A percentile compares a stretch with the other conserved stretches of the same genome.
Evolutionary conservation across 1,140 invertebrate species (phyloP).

Genomic region (Calephelis nemesis): DNA sequence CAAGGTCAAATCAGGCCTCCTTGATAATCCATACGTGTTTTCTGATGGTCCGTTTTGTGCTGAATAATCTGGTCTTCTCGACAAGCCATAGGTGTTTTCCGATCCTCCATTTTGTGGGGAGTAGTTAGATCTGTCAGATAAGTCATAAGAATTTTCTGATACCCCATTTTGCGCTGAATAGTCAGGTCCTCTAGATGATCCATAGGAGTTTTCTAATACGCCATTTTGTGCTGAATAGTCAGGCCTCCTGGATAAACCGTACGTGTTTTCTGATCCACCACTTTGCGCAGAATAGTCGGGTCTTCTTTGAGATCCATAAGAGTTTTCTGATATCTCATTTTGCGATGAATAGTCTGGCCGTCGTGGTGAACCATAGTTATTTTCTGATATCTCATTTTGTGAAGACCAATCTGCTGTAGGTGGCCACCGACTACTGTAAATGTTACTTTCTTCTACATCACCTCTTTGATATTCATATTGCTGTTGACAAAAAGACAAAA

Average conservation of each 20-base stretch:
- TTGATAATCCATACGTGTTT: conserved; percentile 28
- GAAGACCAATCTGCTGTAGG: conserved; percentile 31
- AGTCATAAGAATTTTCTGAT: not conserved
- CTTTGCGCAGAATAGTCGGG: conserved; percentile 28
- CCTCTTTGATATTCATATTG: conserved; percentile 45
- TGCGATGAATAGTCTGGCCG: not conserved
- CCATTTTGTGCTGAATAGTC: conserved; percentile 3
- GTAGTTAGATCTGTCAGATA: conserved; percentile 27
- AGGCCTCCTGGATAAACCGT: conserved; percentile 13
- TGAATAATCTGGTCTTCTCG: not conserved
- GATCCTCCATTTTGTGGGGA: conserved; percentile 4
- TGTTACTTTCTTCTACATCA: conserved; percentile 45
- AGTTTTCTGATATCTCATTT: not conserved
- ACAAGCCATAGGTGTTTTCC: conserved; percentile 1
- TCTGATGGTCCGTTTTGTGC: not conserved
- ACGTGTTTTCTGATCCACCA: not conserved
- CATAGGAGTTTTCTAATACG: conserved; percentile 20
- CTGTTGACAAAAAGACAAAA: conserved; percentile 37
- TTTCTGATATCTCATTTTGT: conserved; percentile 20
- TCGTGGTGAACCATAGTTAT: conserved; percentile 36
- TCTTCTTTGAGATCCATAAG: conserved; percentile 17
- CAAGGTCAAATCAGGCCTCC: conserved; percentile 31
- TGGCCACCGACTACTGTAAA: conserved; percentile 38
- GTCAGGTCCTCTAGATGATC: conserved; percentile 24
- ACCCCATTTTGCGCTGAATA: not conserved